Evolutionary conservation across 2,888 invertebrate species (phyloP), one percentile per base, ranked within the genome.

Genomic region (Hirtodrosophila trivittata): DNA sequence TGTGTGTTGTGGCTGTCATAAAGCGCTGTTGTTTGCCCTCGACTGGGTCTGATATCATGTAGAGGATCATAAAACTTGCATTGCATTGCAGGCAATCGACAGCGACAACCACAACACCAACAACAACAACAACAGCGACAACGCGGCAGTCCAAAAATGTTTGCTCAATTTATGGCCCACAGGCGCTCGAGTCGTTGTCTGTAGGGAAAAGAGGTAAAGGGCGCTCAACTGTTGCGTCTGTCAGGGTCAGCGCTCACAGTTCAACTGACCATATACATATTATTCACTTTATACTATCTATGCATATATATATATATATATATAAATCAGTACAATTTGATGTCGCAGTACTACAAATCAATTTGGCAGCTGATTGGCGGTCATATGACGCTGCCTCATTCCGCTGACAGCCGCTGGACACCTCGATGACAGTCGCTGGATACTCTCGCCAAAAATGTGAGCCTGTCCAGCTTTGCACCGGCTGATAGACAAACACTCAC

Each of bases 61-160:
- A 76, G 68, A 86, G 85, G 66, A 69, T 35, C 87, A 83, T 83
- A 83, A 83, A 83, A 81, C 67, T 85, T 77, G 80, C 87, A 87
- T 77, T 77, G 78, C 78, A 86, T 84, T 78, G 82, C 87, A 75
- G 59, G 85, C 84, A 84, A 84, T 82, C 84, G 54, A 68, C 78
- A 70, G 50, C 73, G 50, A 57, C 66, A 60, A 58, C 75, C 47
- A 51, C 55, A 42, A 43, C 42, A 12, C 37, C 59, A 16, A 26
- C 69, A 21, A 26, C 39, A 14, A 25, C 62, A 33, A 38, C 39
- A 37, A 26, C 37, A 13, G 33, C 60, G 46, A 41, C 41, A 26
- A 35, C 37, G 32, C 73, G 33, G 38, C 74, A 56, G 45, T 35
- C 56, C 46, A 39, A 57, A 82, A 77, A 73, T 88, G 87, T 86